Evolutionary conservation across 2,113 vertebrate species (phyloP).

Genomic region (Cyprinodon variegatus): DNA sequence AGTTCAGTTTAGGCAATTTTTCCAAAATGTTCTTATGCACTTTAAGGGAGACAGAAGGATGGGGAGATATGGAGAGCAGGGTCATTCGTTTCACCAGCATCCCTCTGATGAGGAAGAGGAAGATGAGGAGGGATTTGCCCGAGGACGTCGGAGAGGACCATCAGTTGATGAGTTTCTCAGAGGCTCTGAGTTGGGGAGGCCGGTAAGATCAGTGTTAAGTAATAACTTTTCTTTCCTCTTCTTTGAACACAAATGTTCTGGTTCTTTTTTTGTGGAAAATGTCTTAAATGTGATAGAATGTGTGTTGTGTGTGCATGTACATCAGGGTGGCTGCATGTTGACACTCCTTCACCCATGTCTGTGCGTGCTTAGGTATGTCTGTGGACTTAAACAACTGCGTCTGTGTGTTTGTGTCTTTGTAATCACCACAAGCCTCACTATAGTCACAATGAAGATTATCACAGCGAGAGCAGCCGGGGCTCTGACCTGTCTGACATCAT

Average conservation of each 20-base stretch:
- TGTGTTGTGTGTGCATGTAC: conserved; percentile 5
- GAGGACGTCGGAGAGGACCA: conserved; percentile 84
- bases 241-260: conserved; percentile 11
- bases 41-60: conserved; percentile 86
- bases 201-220: conserved; percentile 75
- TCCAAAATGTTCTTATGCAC: neutral
- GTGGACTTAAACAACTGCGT: conserved; percentile 69
- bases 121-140: conserved; percentile 88
- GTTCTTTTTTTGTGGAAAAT: conserved; percentile 19
- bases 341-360: conserved; percentile 42
- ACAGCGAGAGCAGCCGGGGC: conserved; percentile 96
- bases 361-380: conserved; percentile 55
- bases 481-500: conserved; percentile 98
- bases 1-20: neutral
- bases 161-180: conserved; percentile 96
- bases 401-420: conserved; percentile 71
- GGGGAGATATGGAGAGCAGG: conserved; percentile 70
- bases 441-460: conserved; percentile 92
- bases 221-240: neutral
- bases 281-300: conserved; percentile 18
- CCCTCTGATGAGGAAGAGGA: conserved; percentile 89
- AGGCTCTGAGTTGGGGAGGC: conserved; percentile 92
- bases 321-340: conserved; percentile 59
- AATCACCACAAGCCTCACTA: conserved; percentile 84
- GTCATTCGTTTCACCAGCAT: conserved; percentile 78